Percentiles rank a stretch among this genome's conserved stretches.
Conservation (phyloP, 2,888 invertebrate genomes). For the Limnephilus auricula region DNA sequence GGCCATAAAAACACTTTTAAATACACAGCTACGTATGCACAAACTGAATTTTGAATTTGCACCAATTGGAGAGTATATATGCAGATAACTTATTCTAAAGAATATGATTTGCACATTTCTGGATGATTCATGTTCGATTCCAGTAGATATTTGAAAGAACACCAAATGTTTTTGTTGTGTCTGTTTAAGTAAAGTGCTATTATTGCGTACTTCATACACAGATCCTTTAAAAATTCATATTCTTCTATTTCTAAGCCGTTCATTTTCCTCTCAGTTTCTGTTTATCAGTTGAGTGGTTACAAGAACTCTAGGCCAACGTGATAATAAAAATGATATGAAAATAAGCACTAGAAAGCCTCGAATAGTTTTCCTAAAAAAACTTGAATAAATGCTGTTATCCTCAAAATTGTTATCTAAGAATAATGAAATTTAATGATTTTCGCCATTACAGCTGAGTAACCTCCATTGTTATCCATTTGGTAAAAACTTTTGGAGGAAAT, state of each 20-base stretch:
- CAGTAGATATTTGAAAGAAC: background rate
- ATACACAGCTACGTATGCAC: too few species aligned
- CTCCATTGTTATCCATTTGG: background rate
- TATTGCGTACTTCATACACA: background rate
- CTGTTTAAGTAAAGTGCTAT: background rate
- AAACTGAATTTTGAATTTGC: background rate
- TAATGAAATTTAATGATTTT: background rate
- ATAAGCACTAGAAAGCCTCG: background rate
- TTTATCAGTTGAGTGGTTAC: conserved; percentile 37
- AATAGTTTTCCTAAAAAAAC: background rate
- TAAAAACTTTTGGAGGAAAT: background rate
- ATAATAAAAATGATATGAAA: conserved; percentile 26
- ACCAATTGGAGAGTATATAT: background rate
- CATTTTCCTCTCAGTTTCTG: background rate
- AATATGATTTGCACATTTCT: background rate
- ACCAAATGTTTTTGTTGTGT: background rate
- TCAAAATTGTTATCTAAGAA: background rate
- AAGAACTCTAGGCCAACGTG: conserved; percentile 9
- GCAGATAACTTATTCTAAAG: background rate
- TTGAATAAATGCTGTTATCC: background rate
- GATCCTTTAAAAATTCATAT: background rate
- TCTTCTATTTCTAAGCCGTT: conserved; percentile 26
- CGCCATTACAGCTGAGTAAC: background rate
- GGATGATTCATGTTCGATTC: background rate
- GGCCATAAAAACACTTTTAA: too few species aligned